A percentile compares a stretch with the other conserved stretches of the same genome.
phyloP scores from a whole-genome alignment of 1,140 invertebrate genomes.

The Micrasema longulum region DNA sequence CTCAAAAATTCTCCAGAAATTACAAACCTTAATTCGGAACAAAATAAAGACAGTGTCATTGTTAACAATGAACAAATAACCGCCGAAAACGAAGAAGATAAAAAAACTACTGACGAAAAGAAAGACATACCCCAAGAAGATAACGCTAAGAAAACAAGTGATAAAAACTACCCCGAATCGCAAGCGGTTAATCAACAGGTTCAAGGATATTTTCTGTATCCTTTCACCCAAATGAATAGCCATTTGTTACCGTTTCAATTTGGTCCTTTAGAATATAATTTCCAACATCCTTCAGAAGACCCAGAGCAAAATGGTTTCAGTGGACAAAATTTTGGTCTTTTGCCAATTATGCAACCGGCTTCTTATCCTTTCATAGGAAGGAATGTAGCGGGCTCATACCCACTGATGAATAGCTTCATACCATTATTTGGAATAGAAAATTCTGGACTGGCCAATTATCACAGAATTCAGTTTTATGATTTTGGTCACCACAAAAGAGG shows the following conservation, averaged over 20 bases:
- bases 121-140: not conserved
- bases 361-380: conserved; percentile 13
- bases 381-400: not conserved
- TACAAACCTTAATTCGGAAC: not conserved
- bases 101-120: not conserved
- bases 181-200: not conserved
- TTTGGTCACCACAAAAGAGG: not conserved
- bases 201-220: conserved; percentile 8
- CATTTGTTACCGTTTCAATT: conserved; percentile 6
- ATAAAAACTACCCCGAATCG: not conserved
- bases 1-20: not conserved
- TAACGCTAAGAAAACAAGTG: not conserved
- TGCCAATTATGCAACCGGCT: conserved; percentile 19
- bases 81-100: conserved; percentile 6
- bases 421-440: conserved; percentile 25
- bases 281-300: not conserved
- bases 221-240: conserved; percentile 10
- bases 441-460: conserved; percentile 13
- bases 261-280: not conserved
- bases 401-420: conserved; percentile 14
- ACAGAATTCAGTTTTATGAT: not conserved
- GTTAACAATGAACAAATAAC: not conserved
- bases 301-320: not conserved
- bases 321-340: conserved; percentile 10
- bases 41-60: not conserved